These are phyloP conservation scores for Drosophila pruinosa DNA, from an alignment of 1,140 invertebrate genomes.

Conservation along the genomic window DNA sequence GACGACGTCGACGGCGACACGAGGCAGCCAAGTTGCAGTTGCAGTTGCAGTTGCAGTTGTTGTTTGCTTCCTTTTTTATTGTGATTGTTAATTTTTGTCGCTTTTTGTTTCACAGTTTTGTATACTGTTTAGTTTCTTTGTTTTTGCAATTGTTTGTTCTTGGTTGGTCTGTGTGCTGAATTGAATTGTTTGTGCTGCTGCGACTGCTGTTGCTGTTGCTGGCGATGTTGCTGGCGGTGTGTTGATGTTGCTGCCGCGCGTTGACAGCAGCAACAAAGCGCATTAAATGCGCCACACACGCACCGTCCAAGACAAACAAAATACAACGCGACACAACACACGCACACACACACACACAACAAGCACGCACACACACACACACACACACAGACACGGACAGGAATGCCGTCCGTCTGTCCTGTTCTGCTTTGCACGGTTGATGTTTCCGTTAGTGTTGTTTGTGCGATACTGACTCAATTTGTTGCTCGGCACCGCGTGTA, in stretches of 20 bases:
- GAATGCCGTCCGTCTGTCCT: conserved; percentile 61
- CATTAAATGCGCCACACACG: conserved; percentile 43
- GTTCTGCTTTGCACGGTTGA: conserved; percentile 72
- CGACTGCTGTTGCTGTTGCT: not conserved
- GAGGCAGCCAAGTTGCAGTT: conserved; percentile 3
- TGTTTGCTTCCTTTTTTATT: conserved; percentile 23
- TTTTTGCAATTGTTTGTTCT: conserved; percentile 17
- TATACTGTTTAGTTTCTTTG: conserved; percentile 22
- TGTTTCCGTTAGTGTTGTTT: conserved; percentile 83
- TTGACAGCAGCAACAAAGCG: conserved; percentile 14
- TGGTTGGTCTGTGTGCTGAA: conserved; percentile 4
- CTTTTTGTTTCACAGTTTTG: conserved; percentile 42
- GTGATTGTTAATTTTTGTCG: conserved; percentile 16
- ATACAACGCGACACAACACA: conserved; percentile 7
- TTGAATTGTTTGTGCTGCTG: not conserved
- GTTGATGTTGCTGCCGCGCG: conserved; percentile 16
- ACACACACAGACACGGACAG: conserved; percentile 20
- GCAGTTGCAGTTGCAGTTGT: conserved; percentile 14
- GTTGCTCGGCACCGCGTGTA: conserved; percentile 76
- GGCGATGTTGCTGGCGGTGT: not conserved
- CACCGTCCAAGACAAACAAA: conserved; percentile 31
- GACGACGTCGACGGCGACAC: conserved; percentile 23
- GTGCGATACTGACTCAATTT: conserved; percentile 82
- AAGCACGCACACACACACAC: conserved; percentile 1
- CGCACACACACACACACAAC: conserved; percentile 18